phyloP scores from a whole-genome alignment of 2,797 vertebrate species.

The Uromys caudimaculatus region DNA sequence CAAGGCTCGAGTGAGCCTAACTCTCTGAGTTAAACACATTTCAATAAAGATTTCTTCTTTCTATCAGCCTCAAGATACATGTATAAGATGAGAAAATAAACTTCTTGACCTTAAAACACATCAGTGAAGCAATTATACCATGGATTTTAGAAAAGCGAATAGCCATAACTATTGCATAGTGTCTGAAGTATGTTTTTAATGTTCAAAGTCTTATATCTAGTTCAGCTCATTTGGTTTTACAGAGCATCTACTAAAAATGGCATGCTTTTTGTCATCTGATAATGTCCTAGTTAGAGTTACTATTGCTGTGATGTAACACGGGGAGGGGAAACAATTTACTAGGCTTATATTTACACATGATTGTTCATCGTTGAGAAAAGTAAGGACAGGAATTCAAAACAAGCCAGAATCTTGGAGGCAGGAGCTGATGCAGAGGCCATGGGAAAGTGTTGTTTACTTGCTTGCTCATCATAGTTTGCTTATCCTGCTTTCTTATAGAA shows the following conservation, averaged over 20 bases:
- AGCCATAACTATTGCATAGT: not conserved
- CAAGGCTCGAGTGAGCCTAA: not conserved
- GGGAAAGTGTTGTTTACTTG: not conserved
- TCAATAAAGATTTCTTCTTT: not conserved
- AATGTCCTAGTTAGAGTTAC: not conserved
- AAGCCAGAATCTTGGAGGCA: not conserved
- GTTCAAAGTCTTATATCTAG: not conserved
- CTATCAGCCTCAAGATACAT: not conserved
- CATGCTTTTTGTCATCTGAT: not conserved
- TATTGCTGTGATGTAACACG: not conserved
- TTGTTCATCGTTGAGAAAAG: not conserved
- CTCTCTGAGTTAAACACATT: not conserved
- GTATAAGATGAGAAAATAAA: not conserved
- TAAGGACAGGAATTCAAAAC: not conserved
- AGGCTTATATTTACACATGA: not conserved
- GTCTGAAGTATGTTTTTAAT: constrained; percentile 3
- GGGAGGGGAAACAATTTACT: not conserved
- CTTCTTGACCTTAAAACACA: not conserved
- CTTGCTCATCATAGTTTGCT: not conserved
- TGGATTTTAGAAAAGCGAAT: constrained; percentile 8
- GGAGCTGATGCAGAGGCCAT: too few species aligned
- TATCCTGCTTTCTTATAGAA: not conserved
- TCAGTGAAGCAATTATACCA: not conserved
- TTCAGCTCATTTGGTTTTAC: not conserved
- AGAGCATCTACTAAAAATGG: not conserved